Base-by-base conservation (phyloP, 2,797 vertebrate genomes). In the Champsocephalus esox region DNA sequence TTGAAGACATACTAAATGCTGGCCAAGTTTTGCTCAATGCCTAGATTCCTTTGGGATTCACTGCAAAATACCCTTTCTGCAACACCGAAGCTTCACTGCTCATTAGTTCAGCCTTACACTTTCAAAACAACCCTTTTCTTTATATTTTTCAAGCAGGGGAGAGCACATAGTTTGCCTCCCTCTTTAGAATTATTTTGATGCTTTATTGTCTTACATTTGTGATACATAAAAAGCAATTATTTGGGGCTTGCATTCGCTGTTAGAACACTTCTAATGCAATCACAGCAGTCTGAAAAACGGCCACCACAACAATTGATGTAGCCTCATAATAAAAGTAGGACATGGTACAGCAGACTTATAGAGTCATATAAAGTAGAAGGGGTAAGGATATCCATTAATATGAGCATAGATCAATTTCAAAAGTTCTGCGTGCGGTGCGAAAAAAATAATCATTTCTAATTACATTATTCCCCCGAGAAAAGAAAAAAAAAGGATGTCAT, bases 391-490 rank as follows among this genome's bases (percentile, higher is more conserved):
- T 61, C 72, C 66, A 82, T 79, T 65, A 75, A 61, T 75, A 50
- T 59, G 46, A 72, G 63, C 59, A 17, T 60, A 44, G 73, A 85
- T 83, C 66, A 43, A 80, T 84, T 79, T 76, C 32, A 77, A 70
- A 85, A 50, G 66, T 79, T 79, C 38, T 80, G 66, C 34, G 63
- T 34, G 21, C 44, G 45, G 70, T 70, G 60, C 41, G 8, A 52
- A 56, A 81, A 63, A 66, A 54, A 55, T 21, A 21, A 52, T 58
- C 3, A 34, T 24, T 80, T 78, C 65, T 81, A 84, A 83, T 86
- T 84, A 77, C 78, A 85, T 82, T 80, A 77, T 62, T 51, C 38
- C 38, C 57, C 28, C n/a, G 41, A 73, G 51, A 52, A 58, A 59
- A 21, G 19, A 67, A 14, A 17, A 21, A 82, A 68, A 72, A 69